Conservation (phyloP, 2,797 vertebrate species). For the Busarellus nigricollis region DNA sequence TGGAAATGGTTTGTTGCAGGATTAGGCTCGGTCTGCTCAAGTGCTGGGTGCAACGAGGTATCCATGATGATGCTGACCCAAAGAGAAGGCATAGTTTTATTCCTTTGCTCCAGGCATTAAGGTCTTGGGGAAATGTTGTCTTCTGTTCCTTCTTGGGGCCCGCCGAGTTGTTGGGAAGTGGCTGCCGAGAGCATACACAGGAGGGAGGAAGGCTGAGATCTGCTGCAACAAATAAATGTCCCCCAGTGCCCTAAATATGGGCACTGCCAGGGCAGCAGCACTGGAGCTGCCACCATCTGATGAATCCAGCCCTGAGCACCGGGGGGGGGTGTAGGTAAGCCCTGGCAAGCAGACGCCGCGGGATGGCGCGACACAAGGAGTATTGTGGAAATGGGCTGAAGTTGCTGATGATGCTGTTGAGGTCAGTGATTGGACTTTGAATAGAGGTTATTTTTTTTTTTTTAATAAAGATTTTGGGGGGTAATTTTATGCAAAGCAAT, state of each 20-base stretch:
- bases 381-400: neutral
- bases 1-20: neutral
- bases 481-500: neutral
- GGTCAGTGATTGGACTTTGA: neutral
- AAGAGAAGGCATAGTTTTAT: neutral
- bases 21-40: neutral
- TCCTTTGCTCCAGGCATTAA: neutral
- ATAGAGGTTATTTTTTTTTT: neutral
- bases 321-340: neutral
- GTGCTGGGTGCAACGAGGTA: fast-evolving
- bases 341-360: neutral
- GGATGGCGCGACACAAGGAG: neutral
- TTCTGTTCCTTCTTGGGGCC: neutral
- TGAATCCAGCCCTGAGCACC: neutral
- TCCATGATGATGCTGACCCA: fast-evolving
- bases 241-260: neutral
- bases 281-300: neutral
- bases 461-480: too few relatives aligned
- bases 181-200: fast-evolving
- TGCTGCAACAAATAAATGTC: neutral
- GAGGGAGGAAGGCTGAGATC: neutral
- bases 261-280: neutral
- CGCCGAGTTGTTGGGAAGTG: neutral
- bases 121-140: neutral
- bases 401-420: neutral